Percentiles rank a stretch among this genome's conserved stretches.
Conservation (phyloP, 2,797 vertebrate species). For the Spondyliosoma cantharus region DNA sequence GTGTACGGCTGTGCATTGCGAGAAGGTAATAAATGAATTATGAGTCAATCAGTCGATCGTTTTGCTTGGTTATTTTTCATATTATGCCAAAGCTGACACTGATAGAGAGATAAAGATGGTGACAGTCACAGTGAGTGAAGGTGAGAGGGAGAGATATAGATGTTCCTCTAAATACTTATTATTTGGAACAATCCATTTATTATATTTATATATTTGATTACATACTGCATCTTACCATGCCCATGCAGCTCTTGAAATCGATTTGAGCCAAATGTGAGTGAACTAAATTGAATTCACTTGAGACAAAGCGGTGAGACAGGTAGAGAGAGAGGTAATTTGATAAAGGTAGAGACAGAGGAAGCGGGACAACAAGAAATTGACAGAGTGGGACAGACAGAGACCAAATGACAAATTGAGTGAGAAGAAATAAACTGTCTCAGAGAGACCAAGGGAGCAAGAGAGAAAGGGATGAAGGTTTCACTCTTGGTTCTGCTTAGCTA, state of each 20-base stretch:
- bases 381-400: constrained; percentile 38
- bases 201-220: constrained; percentile 39
- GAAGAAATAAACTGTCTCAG: constrained; percentile 43
- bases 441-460: constrained; percentile 17
- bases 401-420: constrained; percentile 57
- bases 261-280: constrained; percentile 41
- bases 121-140: constrained; percentile 45
- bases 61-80: constrained; percentile 64
- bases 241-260: constrained; percentile 31
- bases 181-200: constrained; percentile 39
- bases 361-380: constrained; percentile 49
- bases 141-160: constrained; percentile 26
- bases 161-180: constrained; percentile 33
- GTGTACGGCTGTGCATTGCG: constrained; percentile 36
- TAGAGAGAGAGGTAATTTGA: constrained; percentile 42
- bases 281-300: constrained; percentile 43
- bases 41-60: constrained; percentile 60
- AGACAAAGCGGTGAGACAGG: constrained; percentile 41
- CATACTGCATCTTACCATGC: constrained; percentile 7
- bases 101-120: constrained; percentile 47
- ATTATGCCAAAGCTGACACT: constrained; percentile 58
- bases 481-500: constrained; percentile 50
- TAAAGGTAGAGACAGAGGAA: constrained; percentile 38
- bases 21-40: constrained; percentile 58
- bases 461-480: constrained; percentile 46